Evolutionary conservation across 2,113 vertebrate species (phyloP).

Genomic region (Bucco capensis): DNA sequence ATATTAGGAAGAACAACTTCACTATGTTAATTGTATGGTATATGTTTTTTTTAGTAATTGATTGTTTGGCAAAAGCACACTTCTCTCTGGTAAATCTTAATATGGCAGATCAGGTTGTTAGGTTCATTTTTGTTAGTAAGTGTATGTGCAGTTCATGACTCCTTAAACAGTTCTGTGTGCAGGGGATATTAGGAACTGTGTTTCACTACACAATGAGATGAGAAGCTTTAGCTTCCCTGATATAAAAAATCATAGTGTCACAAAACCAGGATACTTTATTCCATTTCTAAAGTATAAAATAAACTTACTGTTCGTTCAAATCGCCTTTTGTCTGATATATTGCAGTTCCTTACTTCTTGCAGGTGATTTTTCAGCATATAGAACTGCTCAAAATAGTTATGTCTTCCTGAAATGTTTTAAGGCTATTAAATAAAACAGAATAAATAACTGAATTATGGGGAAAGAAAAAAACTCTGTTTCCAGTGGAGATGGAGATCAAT

Average conservation of each 20-base stretch:
- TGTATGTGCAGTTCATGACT: background rate
- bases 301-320: background rate
- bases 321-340: background rate
- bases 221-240: background rate
- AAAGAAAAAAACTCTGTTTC: background rate
- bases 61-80: background rate
- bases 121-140: background rate
- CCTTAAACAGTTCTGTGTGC: background rate
- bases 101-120: background rate
- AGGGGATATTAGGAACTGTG: background rate
- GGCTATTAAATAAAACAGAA: background rate
- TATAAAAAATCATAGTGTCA: background rate
- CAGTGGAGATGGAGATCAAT: background rate
- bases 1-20: background rate
- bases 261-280: fast-evolving
- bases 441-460: background rate
- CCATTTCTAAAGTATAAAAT: background rate
- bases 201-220: background rate
- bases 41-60: background rate
- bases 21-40: background rate
- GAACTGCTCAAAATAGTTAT: background rate
- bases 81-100: background rate
- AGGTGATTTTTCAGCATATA: background rate
- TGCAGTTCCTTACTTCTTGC: background rate
- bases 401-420: background rate